A percentile compares a stretch with the other conserved stretches of the same genome.
Conservation (phyloP, 2,888 invertebrate species). For the Ecdyonurus torrentis region DNA sequence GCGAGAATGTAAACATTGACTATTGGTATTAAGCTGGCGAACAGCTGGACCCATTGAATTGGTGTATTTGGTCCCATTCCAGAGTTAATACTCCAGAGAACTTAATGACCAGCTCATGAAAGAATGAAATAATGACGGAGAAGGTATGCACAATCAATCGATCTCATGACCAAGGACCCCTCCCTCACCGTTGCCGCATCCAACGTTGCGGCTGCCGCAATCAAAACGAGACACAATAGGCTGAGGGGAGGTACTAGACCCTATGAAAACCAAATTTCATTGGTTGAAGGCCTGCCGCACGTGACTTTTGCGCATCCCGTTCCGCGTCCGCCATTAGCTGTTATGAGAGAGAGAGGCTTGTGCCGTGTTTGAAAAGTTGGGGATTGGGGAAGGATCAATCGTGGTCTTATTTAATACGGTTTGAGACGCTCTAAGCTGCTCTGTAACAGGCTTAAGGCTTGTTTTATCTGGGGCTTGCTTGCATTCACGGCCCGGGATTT, state of each 20-base stretch:
- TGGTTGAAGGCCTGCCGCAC: constrained; percentile 8
- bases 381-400: constrained; percentile 21
- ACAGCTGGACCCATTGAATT: no score
- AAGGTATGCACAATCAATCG: background rate
- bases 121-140: background rate
- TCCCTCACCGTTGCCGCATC: no score
- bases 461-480: constrained; percentile 20
- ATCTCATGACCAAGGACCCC: background rate
- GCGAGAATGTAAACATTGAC: no score
- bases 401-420: constrained; percentile 23
- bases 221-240: constrained; percentile 3
- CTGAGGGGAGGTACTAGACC: background rate
- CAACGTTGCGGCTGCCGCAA: background rate
- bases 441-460: constrained; percentile 24
- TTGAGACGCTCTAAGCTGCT: constrained; percentile 23
- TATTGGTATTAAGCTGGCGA: no score
- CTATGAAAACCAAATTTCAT: constrained; percentile 2
- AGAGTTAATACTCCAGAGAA: no score
- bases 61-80: background rate
- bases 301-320: constrained; percentile 12
- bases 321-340: constrained; percentile 14
- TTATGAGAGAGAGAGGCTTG: constrained; percentile 6
- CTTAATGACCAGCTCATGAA: no score
- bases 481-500: constrained; percentile 20
- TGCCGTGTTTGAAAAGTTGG: constrained; percentile 18